Percentiles rank a stretch among this genome's conserved stretches.
Conservation (phyloP, 2,113 vertebrate genomes). For the Tachysurus fulvidraco region DNA sequence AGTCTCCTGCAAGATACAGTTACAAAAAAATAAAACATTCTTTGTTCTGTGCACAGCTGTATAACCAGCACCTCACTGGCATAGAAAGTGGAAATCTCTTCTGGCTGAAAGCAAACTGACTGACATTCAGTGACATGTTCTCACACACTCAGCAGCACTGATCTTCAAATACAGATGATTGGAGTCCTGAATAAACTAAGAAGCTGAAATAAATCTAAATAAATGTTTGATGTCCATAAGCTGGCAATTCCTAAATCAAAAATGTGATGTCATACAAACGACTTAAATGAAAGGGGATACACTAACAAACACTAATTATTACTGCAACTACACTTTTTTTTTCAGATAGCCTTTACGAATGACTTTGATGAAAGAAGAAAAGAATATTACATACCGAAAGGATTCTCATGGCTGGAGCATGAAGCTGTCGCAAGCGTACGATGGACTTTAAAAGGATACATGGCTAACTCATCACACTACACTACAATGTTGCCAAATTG, state of each 20-base stretch:
- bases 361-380: too few species aligned
- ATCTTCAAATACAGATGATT: not conserved
- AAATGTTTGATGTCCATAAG: not conserved
- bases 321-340: too few species aligned
- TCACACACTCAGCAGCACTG: not conserved
- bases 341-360: too few species aligned
- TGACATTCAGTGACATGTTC: conserved; percentile 10
- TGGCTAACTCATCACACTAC: too few species aligned
- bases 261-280: not conserved
- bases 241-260: not conserved
- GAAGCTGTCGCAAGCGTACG: too few species aligned
- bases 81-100: conserved; percentile 14
- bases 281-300: not conserved
- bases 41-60: not conserved
- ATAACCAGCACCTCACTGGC: not conserved
- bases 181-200: not conserved
- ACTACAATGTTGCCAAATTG: too few species aligned
- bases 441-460: too few species aligned
- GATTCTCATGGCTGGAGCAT: too few species aligned
- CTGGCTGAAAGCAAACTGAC: not conserved
- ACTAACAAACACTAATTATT: too few species aligned
- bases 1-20: not conserved
- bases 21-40: not conserved
- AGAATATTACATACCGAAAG: too few species aligned
- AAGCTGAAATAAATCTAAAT: not conserved